A percentile compares a stretch with the other conserved stretches of the same genome.
These are phyloP conservation scores for Gastracanthus pulcherrimus DNA, from an alignment of 2,888 invertebrate genomes.

Conservation along the genomic window DNA sequence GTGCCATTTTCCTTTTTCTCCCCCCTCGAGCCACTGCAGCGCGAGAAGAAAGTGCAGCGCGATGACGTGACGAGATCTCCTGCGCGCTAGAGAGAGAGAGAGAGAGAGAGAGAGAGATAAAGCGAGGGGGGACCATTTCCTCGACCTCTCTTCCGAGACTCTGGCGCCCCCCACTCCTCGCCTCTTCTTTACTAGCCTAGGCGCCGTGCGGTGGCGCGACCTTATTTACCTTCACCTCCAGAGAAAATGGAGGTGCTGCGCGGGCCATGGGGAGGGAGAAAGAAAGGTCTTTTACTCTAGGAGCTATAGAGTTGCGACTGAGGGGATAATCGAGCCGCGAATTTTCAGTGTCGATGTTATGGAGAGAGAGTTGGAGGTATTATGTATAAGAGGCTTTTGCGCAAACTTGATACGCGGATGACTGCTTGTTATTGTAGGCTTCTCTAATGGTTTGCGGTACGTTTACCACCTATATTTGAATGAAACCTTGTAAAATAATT, in stretches of 20 bases:
- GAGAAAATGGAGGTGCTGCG: not conserved
- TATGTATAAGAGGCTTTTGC: not conserved
- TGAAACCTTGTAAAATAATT: too few species aligned
- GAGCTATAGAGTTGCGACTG: too few species aligned
- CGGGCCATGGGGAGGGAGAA: not conserved
- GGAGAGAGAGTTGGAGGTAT: not conserved
- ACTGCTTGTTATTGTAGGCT: not conserved
- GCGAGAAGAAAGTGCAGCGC: constrained; percentile 73
- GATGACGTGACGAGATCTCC: constrained; percentile 60
- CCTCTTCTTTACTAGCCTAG: constrained; percentile 32
- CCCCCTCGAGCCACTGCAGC: not conserved
- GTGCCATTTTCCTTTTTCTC: constrained; percentile 58
- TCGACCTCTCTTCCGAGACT: constrained; percentile 38
- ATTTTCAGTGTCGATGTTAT: constrained; percentile 34
- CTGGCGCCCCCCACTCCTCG: too few species aligned
- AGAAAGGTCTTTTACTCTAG: constrained; percentile 42
- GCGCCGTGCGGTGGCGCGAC: constrained; percentile 20
- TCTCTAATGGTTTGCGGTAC: not conserved
- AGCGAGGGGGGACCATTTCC: constrained; percentile 26
- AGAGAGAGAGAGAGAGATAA: too few species aligned
- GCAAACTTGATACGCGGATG: not conserved
- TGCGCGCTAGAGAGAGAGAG: too few species aligned
- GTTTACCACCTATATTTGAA: too few species aligned
- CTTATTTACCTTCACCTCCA: constrained; percentile 59
- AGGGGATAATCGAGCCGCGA: not conserved